phyloP scores from a whole-genome alignment of 2,113 vertebrate genomes.

The Triplophysa tibetana region DNA sequence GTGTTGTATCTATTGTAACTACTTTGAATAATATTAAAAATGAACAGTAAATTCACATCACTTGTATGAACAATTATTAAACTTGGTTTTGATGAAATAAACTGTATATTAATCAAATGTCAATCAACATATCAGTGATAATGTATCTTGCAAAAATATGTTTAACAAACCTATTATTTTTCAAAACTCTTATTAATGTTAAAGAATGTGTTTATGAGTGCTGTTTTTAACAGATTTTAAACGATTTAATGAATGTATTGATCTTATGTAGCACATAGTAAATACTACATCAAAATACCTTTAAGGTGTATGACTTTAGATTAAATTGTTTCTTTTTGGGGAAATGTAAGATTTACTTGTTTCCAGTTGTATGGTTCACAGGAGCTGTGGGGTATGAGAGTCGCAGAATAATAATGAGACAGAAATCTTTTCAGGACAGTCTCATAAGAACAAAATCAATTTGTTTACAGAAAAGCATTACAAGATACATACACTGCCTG shows the following conservation, averaged over 20 bases:
- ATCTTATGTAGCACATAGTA: neutral
- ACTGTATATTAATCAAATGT: too few species aligned
- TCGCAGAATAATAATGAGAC: neutral
- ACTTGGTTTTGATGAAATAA: too few species aligned
- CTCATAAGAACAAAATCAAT: neutral
- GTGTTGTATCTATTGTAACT: constrained; percentile 48
- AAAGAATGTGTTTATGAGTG: too few species aligned
- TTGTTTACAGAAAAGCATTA: neutral
- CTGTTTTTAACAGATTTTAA: too few species aligned
- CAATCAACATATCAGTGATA: too few species aligned
- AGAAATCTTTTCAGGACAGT: neutral
- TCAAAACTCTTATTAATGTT: neutral
- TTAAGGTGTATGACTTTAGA: neutral
- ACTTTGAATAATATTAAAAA: constrained; percentile 58
- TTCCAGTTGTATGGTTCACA: neutral
- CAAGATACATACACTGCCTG: neutral
- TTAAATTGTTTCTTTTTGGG: neutral
- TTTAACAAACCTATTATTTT: neutral
- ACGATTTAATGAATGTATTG: too few species aligned
- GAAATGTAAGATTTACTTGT: neutral
- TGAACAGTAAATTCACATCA: constrained; percentile 8
- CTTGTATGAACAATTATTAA: neutral
- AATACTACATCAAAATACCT: neutral
- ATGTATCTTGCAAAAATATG: too few species aligned
- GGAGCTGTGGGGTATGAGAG: neutral